Base-by-base conservation (phyloP, 2,888 invertebrate species). In the Eristalis arbustorum region DNA sequence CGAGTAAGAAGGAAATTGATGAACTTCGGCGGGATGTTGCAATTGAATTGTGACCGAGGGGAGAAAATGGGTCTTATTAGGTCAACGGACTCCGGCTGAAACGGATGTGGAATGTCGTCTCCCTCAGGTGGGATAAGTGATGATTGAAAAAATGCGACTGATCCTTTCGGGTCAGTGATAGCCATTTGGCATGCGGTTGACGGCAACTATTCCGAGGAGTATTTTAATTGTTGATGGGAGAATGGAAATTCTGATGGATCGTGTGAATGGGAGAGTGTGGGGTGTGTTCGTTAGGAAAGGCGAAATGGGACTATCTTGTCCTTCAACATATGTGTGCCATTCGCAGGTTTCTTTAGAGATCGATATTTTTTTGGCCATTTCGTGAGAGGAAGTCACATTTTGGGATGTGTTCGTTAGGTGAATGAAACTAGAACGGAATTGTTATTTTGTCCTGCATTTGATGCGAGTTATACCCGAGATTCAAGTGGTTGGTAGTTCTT, bases 41-140 rank as follows among this genome's bases (percentile, higher is more conserved):
- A 64, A 18, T 57, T 61, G 71, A 40, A 81, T 59, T 68, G 62
- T 22, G 79, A 84, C 75, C 69, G 71, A 31, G 34, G 31, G 59
- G 59, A 23, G 14, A 77, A 59, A 61, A 69, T 67, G 49, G 74
- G 42, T 81, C 69, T 85, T 85, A 87, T 87, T 87, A 76, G 83
- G 87, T 82, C 87, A 83, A 83, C 64, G 87, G 83, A 87, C 87
- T 77, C 62, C 74, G 34, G 49, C 56, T 83, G 79, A 87, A 87
- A 76, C 87, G 87, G 87, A 87, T 87, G 87, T 87, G 87, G 87
- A 82, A 83, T 87, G 87, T 83, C 8, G 31, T 31, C 31, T 31
- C 78, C 72, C 56, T 78, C 49, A 18, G 74, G 49, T 69, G 63
- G 78, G 75, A 77, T 73, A 77, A 61, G 18, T 66, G 31, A 37